Conservation (phyloP, 2,888 invertebrate genomes). For the Oscheius sp. region DNA sequence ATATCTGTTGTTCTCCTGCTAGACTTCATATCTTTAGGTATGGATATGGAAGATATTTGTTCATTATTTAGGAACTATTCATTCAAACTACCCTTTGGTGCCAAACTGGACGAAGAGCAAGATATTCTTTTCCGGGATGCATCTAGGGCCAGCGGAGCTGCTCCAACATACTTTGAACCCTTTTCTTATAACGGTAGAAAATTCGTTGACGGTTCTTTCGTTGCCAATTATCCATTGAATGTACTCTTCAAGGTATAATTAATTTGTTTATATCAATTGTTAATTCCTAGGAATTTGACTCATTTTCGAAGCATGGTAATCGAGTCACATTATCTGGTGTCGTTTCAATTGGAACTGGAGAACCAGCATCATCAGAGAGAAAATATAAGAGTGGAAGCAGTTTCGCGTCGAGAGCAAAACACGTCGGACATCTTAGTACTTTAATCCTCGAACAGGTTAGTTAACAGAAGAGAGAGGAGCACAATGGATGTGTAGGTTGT, state of each 20-base stretch:
- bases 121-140: slow-evolving; percentile 63
- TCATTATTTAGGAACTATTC: slow-evolving; percentile 62
- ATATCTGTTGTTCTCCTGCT: slow-evolving; percentile 60
- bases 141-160: slow-evolving; percentile 64
- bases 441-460: slow-evolving; percentile 61
- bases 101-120: slow-evolving; percentile 50
- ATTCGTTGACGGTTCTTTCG: slow-evolving; percentile 64
- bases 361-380: slow-evolving; percentile 45
- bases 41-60: background rate
- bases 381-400: slow-evolving; percentile 55
- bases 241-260: slow-evolving; percentile 57
- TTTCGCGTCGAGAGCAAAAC: slow-evolving; percentile 51
- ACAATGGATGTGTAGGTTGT: too few species aligned
- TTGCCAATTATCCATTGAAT: slow-evolving; percentile 65
- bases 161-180: slow-evolving; percentile 67
- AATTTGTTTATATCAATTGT: background rate
- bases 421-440: slow-evolving; percentile 57
- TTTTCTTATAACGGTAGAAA: slow-evolving; percentile 50
- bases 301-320: slow-evolving; percentile 52
- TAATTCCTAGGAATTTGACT: slow-evolving; percentile 58
- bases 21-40: slow-evolving; percentile 55
- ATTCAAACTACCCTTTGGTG: slow-evolving; percentile 50
- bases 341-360: slow-evolving; percentile 65
- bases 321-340: slow-evolving; percentile 57
- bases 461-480: too few species aligned